phyloP scores from a whole-genome alignment of 2,797 vertebrate species.

The Xerus rutilus region DNA sequence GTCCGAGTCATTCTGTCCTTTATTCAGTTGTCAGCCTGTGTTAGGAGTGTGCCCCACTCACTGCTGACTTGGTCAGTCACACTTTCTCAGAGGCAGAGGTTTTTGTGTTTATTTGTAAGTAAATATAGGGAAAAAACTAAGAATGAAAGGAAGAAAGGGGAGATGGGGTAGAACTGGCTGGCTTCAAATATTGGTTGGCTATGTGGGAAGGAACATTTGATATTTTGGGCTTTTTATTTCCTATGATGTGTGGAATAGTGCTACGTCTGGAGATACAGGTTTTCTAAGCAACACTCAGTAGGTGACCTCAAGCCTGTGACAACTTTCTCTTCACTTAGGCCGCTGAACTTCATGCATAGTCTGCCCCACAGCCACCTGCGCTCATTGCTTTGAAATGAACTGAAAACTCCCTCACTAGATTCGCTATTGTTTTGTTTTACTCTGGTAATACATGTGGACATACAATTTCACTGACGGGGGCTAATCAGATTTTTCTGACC shows the following conservation, averaged over 20 bases:
- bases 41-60: not conserved
- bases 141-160: not conserved
- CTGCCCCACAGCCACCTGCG: not conserved
- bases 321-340: not conserved
- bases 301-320: not conserved
- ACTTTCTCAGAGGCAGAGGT: not conserved
- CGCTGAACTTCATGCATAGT: not conserved
- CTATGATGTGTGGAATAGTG: not conserved
- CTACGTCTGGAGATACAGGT: not conserved
- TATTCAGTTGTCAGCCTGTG: not conserved
- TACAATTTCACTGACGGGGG: not conserved
- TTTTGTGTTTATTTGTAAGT: not conserved
- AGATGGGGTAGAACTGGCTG: not conserved
- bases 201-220: not conserved
- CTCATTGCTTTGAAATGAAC: not conserved
- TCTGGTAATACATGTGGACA: not conserved
- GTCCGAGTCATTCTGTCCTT: not conserved
- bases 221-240: not conserved
- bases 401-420: not conserved
- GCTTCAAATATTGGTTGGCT: not conserved
- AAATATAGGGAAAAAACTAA: not conserved
- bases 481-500: constrained; percentile 62
- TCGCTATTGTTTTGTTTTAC: not conserved
- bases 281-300: not conserved
- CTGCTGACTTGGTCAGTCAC: not conserved